Evolutionary conservation across 2,888 invertebrate species (phyloP).

Genomic region (Acrocera orbiculus): DNA sequence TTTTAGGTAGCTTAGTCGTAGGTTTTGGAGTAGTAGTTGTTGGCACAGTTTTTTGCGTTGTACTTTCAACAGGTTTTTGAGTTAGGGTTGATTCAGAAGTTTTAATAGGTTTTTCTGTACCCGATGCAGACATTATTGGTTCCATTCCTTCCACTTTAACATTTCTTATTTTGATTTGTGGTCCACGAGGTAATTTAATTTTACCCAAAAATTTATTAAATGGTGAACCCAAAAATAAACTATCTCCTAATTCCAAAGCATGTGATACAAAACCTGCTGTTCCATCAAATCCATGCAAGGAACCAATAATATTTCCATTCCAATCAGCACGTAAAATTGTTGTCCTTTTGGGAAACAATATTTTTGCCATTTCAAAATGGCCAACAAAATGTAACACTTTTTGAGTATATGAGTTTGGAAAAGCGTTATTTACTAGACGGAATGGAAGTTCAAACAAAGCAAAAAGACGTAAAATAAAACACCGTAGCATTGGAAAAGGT

Average conservation of each 20-base stretch:
- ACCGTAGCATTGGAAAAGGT: slow-evolving; percentile 44
- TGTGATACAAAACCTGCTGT: slow-evolving; percentile 41
- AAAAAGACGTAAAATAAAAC: slow-evolving; percentile 43
- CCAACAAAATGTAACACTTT: slow-evolving; percentile 49
- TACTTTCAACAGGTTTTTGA: slow-evolving; percentile 13
- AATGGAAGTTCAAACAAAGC: slow-evolving; percentile 45
- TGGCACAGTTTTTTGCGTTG: slow-evolving; percentile 16
- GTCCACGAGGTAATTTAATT: slow-evolving; percentile 35
- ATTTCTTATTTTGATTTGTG: slow-evolving; percentile 23
- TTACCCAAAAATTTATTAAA: slow-evolving; percentile 45
- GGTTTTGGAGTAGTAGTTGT: slow-evolving; percentile 16
- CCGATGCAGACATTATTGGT: slow-evolving; percentile 11
- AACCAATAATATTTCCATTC: slow-evolving; percentile 52
- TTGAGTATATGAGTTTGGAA: slow-evolving; percentile 47
- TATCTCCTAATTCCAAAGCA: slow-evolving; percentile 44
- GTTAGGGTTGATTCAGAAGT: slow-evolving; percentile 15
- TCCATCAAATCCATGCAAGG: slow-evolving; percentile 43
- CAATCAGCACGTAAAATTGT: slow-evolving; percentile 50
- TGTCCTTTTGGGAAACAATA: slow-evolving; percentile 30
- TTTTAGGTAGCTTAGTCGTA: slow-evolving; percentile 13
- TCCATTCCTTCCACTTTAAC: slow-evolving; percentile 27
- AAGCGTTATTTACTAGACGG: slow-evolving; percentile 40
- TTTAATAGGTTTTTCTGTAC: slow-evolving; percentile 7
- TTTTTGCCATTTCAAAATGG: slow-evolving; percentile 36
- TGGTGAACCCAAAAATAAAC: slow-evolving; percentile 49